Percentiles rank a stretch among this genome's conserved stretches.
Conservation (phyloP, 2,888 invertebrate genomes). For the Cancer borealis region DNA sequence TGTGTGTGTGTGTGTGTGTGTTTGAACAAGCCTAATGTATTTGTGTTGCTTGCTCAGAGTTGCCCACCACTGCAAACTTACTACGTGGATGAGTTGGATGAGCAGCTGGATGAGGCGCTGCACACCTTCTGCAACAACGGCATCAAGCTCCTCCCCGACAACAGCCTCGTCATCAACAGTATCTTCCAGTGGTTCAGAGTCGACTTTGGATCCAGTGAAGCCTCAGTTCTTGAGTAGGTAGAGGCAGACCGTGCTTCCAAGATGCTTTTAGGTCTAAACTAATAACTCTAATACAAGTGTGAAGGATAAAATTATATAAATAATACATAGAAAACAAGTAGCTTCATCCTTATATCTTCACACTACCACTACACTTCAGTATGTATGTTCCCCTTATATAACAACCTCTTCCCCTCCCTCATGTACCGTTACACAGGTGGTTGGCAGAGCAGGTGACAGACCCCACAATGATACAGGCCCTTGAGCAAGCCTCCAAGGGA, state of each 20-base stretch:
- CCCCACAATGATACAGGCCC: neutral
- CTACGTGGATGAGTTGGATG: constrained; percentile 43
- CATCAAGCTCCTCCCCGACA: neutral
- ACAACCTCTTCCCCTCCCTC: neutral
- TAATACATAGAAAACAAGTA: too few species aligned
- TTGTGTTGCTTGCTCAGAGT: constrained; percentile 40
- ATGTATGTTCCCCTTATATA: neutral
- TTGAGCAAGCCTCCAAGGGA: constrained; percentile 36
- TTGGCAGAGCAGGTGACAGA: constrained; percentile 53
- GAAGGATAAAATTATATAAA: too few species aligned
- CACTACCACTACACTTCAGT: too few species aligned
- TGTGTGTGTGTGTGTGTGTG: neutral
- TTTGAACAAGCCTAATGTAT: too few species aligned
- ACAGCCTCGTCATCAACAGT: constrained; percentile 61
- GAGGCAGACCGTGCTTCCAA: neutral
- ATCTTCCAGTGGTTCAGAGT: constrained; percentile 69
- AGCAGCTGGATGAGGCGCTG: constrained; percentile 45
- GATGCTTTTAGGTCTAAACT: too few species aligned
- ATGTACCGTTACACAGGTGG: constrained; percentile 23
- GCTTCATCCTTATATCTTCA: too few species aligned
- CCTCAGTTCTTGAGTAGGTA: constrained; percentile 43
- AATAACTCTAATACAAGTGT: too few species aligned
- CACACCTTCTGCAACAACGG: constrained; percentile 23
- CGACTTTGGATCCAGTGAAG: constrained; percentile 60
- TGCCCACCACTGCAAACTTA: constrained; percentile 56